phyloP scores from a whole-genome alignment of 2,113 vertebrate genomes.

The Stegostoma tigrinum region DNA sequence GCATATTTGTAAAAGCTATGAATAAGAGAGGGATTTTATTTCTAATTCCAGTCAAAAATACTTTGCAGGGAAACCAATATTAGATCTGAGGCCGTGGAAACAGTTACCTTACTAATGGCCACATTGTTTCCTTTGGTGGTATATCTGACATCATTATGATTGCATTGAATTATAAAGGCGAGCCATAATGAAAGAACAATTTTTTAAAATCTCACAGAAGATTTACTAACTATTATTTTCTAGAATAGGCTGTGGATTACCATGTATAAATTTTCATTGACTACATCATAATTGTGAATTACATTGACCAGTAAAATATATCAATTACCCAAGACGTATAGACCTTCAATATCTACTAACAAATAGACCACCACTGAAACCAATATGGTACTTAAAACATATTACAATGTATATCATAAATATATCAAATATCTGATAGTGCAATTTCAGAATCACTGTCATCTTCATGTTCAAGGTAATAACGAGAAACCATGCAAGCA shows the following conservation, averaged over 20 bases:
- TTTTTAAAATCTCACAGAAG: background rate
- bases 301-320: background rate
- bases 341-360: background rate
- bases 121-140: background rate
- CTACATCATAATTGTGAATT: background rate
- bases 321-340: background rate
- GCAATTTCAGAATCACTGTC: background rate
- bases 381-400: background rate
- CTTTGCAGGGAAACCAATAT: background rate
- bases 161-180: background rate
- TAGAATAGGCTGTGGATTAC: background rate
- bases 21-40: background rate
- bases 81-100: background rate
- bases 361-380: background rate
- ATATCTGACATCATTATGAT: background rate
- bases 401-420: background rate
- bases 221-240: background rate
- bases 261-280: background rate
- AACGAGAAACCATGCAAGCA: background rate
- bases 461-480: background rate
- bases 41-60: background rate
- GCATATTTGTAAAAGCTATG: background rate
- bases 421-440: background rate
- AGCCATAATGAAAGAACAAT: background rate
- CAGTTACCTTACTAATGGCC: background rate